Evolutionary conservation across 1,140 invertebrate genomes (phyloP).

Genomic region (Whitmania pigra): DNA sequence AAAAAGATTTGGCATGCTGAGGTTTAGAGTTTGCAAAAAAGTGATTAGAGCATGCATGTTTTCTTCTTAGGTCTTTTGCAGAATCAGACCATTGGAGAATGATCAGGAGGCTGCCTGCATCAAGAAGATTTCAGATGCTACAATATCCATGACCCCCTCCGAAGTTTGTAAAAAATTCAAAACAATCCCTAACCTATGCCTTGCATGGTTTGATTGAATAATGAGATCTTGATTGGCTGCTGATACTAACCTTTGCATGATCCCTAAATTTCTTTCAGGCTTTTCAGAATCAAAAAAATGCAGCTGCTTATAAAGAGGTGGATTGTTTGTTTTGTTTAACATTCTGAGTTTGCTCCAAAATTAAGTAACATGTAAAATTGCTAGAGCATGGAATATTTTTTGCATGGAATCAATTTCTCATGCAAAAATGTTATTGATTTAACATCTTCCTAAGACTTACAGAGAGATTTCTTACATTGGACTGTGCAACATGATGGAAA

Average conservation of each 20-base stretch:
- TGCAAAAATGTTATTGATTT: no score
- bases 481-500: no score
- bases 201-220: not conserved
- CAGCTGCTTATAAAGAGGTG: no score
- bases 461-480: no score
- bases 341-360: no score
- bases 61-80: slow-evolving; percentile 10
- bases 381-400: no score
- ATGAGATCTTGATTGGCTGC: not conserved
- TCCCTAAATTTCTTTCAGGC: not conserved
- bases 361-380: no score
- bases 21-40: not conserved
- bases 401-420: no score
- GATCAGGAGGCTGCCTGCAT: slow-evolving; percentile 5
- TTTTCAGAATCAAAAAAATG: slow-evolving; percentile 10
- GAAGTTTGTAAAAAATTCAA: slow-evolving; percentile 1
- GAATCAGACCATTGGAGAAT: slow-evolving; percentile 13
- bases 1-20: not conserved
- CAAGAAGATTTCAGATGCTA: not conserved
- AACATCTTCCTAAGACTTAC: no score
- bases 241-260: not conserved
- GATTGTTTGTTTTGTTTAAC: no score
- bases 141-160: not conserved
- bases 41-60: not conserved
- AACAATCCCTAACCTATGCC: not conserved